Base-by-base conservation (phyloP, 2,797 vertebrate genomes). In the Megaceryle alcyon region DNA sequence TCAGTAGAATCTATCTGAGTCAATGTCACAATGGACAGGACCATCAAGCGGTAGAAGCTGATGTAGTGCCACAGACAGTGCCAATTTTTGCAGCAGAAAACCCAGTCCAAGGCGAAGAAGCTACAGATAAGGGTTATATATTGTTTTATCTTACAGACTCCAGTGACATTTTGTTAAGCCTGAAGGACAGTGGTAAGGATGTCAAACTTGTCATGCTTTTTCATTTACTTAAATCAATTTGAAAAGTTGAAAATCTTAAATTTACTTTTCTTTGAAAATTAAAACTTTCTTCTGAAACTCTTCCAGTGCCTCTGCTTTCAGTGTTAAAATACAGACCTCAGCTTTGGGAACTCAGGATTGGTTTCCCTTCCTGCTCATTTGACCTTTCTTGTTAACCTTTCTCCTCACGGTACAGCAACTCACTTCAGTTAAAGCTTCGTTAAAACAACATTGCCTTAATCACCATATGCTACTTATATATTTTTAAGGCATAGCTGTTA, bases 401-500 rank as follows among this genome's bases (percentile, higher is more conserved):
- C 66, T 76, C 59, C 80, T 94, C 83, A 63, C 51, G 79, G 80
- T 31, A 77, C 70, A 92, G 87, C 73, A 94, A 92, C 82, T 88
- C 60, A 9, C 56, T 90, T 90, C 90, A 90, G 94, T 94, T 95
- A 92, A 92, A 94, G 85, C 87, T 60, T 86, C 86, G 92, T 91
- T 96, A 96, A 88, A 95, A 53, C 80, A 31, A 90, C 77, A 66
- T 60, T 86, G 73, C 51, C 73, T 75, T 70, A 90, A 88, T 84
- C 90, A 77, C 94, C 86, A 85, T 94, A 96, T 94, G 91, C 28
- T 90, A 79, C 91, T 90, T 92, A 70, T 31, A 21, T 94, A 88
- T 88, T 81, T 95, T 96, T 89, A 88, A 92, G 88, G 82, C 80
- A 54, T 51, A 88, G 87, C 85, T 94, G 95, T 82, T 93, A 92